A percentile compares a stretch with the other conserved stretches of the same genome.
Conservation (phyloP, 2,888 invertebrate genomes). For the Scaptomyza polygonia region DNA sequence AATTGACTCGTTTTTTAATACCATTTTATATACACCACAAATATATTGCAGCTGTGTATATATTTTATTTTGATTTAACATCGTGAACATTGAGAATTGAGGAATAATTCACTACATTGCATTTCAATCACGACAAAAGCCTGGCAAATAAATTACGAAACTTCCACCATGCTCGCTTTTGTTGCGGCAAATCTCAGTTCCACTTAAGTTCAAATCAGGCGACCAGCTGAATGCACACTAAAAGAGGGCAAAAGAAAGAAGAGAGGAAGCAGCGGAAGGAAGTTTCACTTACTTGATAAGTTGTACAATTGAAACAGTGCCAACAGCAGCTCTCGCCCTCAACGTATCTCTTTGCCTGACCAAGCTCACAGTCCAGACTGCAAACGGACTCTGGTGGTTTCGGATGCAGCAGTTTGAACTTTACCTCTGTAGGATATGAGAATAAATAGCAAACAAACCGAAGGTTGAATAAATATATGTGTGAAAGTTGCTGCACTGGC, state of each 20-base stretch:
- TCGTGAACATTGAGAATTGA: conserved; percentile 17
- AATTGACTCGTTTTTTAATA: too few species aligned
- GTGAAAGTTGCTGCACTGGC: conserved; percentile 21
- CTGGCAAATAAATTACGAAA: conserved; percentile 66
- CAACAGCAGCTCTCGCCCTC: conserved; percentile 97
- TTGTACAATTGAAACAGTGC: conserved; percentile 96
- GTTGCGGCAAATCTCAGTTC: conserved; percentile 5
- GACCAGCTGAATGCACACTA: conserved; percentile 46
- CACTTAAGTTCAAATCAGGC: conserved; percentile 32
- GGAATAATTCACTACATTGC: conserved; percentile 57
- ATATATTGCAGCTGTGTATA: too few species aligned
- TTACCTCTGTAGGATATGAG: conserved; percentile 87
- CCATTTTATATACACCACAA: too few species aligned
- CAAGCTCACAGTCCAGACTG: conserved; percentile 93
- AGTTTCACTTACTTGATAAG: conserved; percentile 89
- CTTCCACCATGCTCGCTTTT: conserved; percentile 23
- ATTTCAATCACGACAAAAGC: conserved; percentile 69
- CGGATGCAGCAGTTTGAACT: conserved; percentile 92
- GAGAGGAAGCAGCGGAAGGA: too few species aligned
- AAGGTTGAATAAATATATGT: background rate
- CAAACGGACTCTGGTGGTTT: conserved; percentile 95
- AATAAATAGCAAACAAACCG: background rate
- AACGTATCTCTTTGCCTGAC: conserved; percentile 96
- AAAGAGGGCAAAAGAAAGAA: too few species aligned
- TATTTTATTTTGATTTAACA: conserved; percentile 1